Base-by-base conservation (phyloP, 2,113 vertebrate genomes). In the Paracanthobrama guichenoti region DNA sequence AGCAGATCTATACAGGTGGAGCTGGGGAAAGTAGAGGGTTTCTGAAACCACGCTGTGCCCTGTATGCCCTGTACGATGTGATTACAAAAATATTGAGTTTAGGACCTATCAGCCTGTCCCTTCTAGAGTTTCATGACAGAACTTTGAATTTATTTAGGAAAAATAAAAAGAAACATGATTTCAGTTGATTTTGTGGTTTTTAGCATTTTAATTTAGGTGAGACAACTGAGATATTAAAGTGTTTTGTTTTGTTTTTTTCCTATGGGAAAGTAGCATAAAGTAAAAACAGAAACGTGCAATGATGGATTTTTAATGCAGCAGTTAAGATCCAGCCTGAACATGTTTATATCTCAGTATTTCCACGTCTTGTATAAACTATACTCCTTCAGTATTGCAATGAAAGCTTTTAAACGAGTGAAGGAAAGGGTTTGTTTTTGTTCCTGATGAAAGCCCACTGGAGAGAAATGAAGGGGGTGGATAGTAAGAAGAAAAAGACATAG, bases 291-390 rank as follows among this genome's bases (percentile, higher is more conserved):
- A 76, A 84, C 42, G 78, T 50, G 14, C 50, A 24, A 20, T 59
- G 26, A 75, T 59, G 46, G 22, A 28, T 59, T 16, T 66, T 26
- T 55, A 20, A 55, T 22, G 6, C 39, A 50, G 64, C 14, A 18
- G n/a, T 62, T 69, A n/a, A 18, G 48, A 28, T 76, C 57, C 64
- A 73, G 22, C 50, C 55, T 79, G 64, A 26, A 28, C 57, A 13
- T 72, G 42, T 72, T 72, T 20, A 53, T 26, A 80, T 20, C 16
- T 84, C 46, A 75, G 59, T n/a, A 69, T 87, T 86, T 79, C 75
- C 77, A 76, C 18, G 69, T 39, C 71, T 24, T 9, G 26, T 50
- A 22, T 74, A 44, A 83, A 11, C 11, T 12, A 5, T 18, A 26
- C 62, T 79, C 53, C 22, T 42, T 14, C 62, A 59, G 13, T 26